Percentiles rank a stretch among this genome's conserved stretches.
These are phyloP conservation scores for Silurus aristotelis DNA, from an alignment of 2,797 vertebrate species.

Conservation along the genomic window DNA sequence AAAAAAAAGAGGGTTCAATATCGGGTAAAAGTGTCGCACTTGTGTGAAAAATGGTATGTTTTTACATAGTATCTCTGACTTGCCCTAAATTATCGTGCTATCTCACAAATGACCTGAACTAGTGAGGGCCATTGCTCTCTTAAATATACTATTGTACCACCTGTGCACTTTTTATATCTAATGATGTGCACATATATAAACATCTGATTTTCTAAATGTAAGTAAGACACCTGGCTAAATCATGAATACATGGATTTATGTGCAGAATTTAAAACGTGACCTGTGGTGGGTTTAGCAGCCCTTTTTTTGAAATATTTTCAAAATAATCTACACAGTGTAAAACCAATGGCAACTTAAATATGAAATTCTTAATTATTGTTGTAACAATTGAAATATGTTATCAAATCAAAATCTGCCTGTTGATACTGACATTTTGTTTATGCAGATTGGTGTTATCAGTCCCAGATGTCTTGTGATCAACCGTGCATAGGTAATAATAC, in stretches of 20 bases:
- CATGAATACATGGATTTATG: background rate
- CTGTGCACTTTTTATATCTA: too few species aligned
- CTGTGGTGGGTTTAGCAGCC: background rate
- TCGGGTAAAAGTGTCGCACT: background rate
- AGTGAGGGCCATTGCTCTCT: background rate
- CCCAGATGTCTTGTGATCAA: slow-evolving; percentile 66
- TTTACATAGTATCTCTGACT: background rate
- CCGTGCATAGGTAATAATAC: slow-evolving; percentile 67
- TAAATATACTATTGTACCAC: too few species aligned
- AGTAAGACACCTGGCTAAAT: too few species aligned
- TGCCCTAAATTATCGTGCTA: background rate
- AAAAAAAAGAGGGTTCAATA: background rate
- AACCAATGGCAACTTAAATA: background rate
- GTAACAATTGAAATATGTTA: background rate
- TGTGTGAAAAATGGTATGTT: background rate
- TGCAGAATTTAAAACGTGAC: background rate
- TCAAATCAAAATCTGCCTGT: background rate
- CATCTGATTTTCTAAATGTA: too few species aligned
- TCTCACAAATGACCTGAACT: too few species aligned
- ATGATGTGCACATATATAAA: too few species aligned
- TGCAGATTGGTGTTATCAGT: slow-evolving; percentile 77
- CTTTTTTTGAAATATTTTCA: background rate
- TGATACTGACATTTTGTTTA: background rate
- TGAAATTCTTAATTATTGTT: background rate
- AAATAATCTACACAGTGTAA: background rate